These are phyloP conservation scores for Xenopus laevis DNA, from an alignment of 2,113 vertebrate genomes.

Conservation along the genomic window DNA sequence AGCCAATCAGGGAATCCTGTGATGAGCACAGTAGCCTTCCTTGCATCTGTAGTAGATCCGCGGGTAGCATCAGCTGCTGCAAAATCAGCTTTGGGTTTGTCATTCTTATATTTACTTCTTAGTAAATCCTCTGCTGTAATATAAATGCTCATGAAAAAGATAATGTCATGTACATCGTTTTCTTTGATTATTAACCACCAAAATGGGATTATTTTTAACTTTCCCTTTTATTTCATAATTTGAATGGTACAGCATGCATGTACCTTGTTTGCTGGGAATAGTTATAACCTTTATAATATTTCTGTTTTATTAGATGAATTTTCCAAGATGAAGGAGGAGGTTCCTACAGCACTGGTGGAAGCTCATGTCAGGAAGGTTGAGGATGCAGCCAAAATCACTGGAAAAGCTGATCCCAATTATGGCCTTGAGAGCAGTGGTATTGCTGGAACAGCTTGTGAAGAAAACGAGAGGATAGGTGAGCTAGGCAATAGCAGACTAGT, in stretches of 20 bases:
- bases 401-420: slow-evolving; percentile 86
- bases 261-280: too few species aligned
- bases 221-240: too few species aligned
- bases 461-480: slow-evolving; percentile 83
- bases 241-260: too few species aligned
- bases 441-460: slow-evolving; percentile 87
- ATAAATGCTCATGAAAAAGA: too few species aligned
- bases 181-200: too few species aligned
- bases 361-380: slow-evolving; percentile 94
- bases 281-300: too few species aligned
- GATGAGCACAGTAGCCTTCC: slow-evolving; percentile 94
- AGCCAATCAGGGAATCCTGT: slow-evolving; percentile 94
- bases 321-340: slow-evolving; percentile 97
- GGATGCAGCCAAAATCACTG: slow-evolving; percentile 89
- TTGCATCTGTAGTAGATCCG: slow-evolving; percentile 92
- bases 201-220: too few species aligned
- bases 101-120: neutral
- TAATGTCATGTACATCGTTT: too few species aligned
- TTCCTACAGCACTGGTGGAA: slow-evolving; percentile 91
- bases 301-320: slow-evolving; percentile 79
- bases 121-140: too few species aligned
- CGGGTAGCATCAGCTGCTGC: slow-evolving; percentile 91
- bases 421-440: slow-evolving; percentile 96
- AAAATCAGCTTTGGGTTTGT: slow-evolving; percentile 86
- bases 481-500: neutral